Conservation (phyloP, 2,888 invertebrate species). For the Nemotelus pantherinus region DNA sequence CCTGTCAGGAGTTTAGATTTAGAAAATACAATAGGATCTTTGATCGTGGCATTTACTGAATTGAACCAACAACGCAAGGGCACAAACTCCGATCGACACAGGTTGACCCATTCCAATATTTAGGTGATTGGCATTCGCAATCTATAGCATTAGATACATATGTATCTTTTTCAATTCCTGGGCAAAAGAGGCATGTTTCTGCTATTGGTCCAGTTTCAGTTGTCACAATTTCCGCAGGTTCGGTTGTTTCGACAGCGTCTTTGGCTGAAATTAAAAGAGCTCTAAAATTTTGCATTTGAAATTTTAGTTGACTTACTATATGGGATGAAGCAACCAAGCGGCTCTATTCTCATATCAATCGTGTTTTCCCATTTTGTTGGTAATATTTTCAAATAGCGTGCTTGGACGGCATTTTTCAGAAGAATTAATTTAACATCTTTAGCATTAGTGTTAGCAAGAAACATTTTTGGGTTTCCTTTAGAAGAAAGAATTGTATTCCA, state of each 20-base stretch:
- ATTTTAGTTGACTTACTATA: constrained; percentile 66
- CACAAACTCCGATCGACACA: constrained; percentile 80
- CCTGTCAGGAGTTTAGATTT: constrained; percentile 60
- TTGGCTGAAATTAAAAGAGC: too few relatives aligned
- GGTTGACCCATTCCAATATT: constrained; percentile 78
- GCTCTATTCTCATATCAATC: constrained; percentile 79
- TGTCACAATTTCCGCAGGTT: too few relatives aligned
- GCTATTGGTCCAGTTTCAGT: not conserved
- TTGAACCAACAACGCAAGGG: constrained; percentile 78
- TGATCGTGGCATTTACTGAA: constrained; percentile 65
- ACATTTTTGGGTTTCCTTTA: constrained; percentile 68
- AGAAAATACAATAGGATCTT: not conserved
- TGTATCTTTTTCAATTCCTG: constrained; percentile 64
- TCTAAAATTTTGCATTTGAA: not conserved
- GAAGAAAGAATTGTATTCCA: constrained; percentile 77
- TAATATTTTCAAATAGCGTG: constrained; percentile 76
- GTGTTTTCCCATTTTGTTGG: constrained; percentile 78
- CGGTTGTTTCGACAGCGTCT: too few relatives aligned
- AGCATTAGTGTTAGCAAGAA: constrained; percentile 78
- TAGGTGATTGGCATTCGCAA: constrained; percentile 68
- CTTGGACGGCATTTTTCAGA: constrained; percentile 78
- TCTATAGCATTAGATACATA: constrained; percentile 53
- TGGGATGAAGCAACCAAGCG: constrained; percentile 80
- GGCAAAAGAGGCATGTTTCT: constrained; percentile 63
- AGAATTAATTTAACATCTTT: constrained; percentile 70